Base-by-base conservation (phyloP, 2,888 invertebrate species). In the Trisateles emortualis region DNA sequence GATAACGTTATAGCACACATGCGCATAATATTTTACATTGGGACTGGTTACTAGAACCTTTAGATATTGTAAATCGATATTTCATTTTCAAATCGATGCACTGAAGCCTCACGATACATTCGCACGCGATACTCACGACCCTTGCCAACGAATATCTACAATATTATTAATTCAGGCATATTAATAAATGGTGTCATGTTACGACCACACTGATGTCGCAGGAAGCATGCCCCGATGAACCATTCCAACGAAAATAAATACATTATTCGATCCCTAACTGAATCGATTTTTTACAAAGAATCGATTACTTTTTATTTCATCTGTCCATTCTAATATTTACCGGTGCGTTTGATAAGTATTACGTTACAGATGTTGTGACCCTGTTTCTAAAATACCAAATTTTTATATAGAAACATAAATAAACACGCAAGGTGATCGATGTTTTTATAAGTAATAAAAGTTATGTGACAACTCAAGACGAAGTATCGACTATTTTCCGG, bases 131-230 rank as follows among this genome's bases (percentile, higher is more conserved):
- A 72, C 80, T 64, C 64, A 67, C 72, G 83, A 79, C 81, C 86
- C 86, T 79, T 81, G 82, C 86, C 84, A 79, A 78, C 82, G 80
- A 86, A 88, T 86, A 86, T 90, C 87, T 86, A 90, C 85, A 88
- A 87, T 86, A 84, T 91, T 91, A 91, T 90, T 88, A 92, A 92
- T 89, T 88, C 88, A 90, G 81, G 88, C 92, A 90, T 90, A 92
- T 87, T 86, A 88, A 89, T 86, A 85, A 83, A 84, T 76, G 87
- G 92, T 91, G 83, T 92, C 87, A 67, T 32, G 84, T 92, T 91
- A 83, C 92, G 92, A 92, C 92, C 92, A 91, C 92, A 91, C 90
- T 82, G 80, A 81, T 81, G 87, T 86, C 89, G 88, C 90, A 91
- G 92, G 92, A 92, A 92, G 92, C 90, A 87, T 86, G 88, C 83